These are phyloP conservation scores for Melolontha melolontha DNA, from an alignment of 2,888 invertebrate species.

Conservation along the genomic window DNA sequence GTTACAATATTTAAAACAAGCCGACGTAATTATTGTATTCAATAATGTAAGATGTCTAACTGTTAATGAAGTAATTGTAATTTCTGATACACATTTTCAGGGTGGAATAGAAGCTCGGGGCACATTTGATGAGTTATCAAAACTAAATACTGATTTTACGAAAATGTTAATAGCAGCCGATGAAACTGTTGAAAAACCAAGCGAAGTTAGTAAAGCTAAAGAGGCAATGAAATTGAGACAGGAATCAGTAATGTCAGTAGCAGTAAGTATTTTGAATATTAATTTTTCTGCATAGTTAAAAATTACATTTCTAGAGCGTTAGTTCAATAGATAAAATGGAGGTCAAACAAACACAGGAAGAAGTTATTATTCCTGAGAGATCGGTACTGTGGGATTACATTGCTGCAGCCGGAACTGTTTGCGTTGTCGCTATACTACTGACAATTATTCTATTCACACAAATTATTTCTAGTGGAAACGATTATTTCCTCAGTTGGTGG, in stretches of 20 bases:
- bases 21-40: conserved; percentile 69
- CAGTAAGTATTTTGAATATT: conserved; percentile 44
- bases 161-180: conserved; percentile 61
- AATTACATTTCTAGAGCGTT: conserved; percentile 45
- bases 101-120: conserved; percentile 72
- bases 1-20: conserved; percentile 72
- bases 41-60: conserved; percentile 64
- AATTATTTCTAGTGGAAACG: conserved; percentile 46
- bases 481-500: conserved; percentile 51
- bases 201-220: conserved; percentile 46
- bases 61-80: conserved; percentile 47
- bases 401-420: conserved; percentile 47
- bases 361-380: conserved; percentile 39
- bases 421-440: conserved; percentile 41
- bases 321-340: conserved; percentile 48
- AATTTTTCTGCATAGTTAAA: neutral
- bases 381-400: conserved; percentile 47
- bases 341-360: conserved; percentile 49
- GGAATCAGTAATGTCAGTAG: conserved; percentile 49
- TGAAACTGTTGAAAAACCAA: conserved; percentile 56
- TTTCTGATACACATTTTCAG: conserved; percentile 55
- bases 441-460: conserved; percentile 44
- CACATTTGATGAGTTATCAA: conserved; percentile 70
- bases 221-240: conserved; percentile 41
- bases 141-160: conserved; percentile 72